Conservation (phyloP, 2,888 invertebrate genomes). For the Eupeodes latifasciatus region DNA sequence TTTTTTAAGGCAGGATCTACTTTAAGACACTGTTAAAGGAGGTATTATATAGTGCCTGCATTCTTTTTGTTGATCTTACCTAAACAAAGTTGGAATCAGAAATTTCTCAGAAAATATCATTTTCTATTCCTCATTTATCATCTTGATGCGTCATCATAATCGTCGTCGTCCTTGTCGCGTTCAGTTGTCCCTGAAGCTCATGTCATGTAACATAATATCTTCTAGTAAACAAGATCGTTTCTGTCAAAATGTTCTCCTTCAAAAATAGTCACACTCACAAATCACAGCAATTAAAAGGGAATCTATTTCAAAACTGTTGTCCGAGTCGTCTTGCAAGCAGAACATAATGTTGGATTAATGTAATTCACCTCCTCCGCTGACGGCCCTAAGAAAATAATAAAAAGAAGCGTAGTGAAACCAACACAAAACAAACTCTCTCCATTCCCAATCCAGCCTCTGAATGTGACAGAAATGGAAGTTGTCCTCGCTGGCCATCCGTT, state of each 20-base stretch:
- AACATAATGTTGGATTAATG: conserved; percentile 68
- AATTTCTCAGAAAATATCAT: neutral
- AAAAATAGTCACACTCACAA: conserved; percentile 66
- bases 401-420: neutral
- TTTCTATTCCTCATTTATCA: conserved; percentile 48
- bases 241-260: conserved; percentile 48
- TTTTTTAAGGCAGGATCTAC: too few relatives aligned
- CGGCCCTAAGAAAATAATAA: neutral
- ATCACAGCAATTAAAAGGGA: conserved; percentile 73
- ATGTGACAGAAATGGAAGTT: conserved; percentile 67
- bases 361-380: conserved; percentile 63
- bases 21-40: too few relatives aligned
- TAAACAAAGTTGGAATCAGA: too few relatives aligned
- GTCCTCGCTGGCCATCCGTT: conserved; percentile 30
- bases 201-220: conserved; percentile 57
- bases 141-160: conserved; percentile 3
- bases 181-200: neutral
- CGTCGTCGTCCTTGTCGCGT: neutral
- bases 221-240: conserved; percentile 58
- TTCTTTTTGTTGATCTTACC: too few relatives aligned
- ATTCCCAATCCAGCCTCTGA: conserved; percentile 32
- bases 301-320: conserved; percentile 64
- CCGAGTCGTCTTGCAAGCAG: conserved; percentile 32
- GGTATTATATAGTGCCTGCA: too few relatives aligned
- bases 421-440: neutral